Evolutionary conservation across 1,140 invertebrate genomes (phyloP).

Genomic region (Asbolus verrucosus): DNA sequence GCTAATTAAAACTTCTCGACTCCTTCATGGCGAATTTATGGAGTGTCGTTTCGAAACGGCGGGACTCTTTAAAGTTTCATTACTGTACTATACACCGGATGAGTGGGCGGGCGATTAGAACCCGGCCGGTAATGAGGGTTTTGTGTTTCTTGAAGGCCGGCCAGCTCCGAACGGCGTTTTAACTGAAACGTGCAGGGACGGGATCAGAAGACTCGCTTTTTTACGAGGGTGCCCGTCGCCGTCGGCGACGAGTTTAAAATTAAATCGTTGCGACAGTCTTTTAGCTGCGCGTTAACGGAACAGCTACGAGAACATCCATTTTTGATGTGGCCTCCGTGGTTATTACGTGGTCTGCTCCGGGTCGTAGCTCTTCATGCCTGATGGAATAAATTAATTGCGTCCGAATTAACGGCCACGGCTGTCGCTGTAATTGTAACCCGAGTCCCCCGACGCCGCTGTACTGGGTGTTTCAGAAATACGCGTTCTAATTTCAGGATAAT

Average conservation of each 20-base stretch:
- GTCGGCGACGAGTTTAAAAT: constrained; percentile 11
- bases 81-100: constrained; percentile 32
- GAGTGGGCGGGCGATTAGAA: constrained; percentile 24
- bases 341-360: too few relatives aligned
- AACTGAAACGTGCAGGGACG: background rate
- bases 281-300: too few relatives aligned
- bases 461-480: too few relatives aligned
- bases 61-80: constrained; percentile 28
- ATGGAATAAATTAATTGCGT: too few relatives aligned
- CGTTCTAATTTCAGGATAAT: too few relatives aligned
- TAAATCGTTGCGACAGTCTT: constrained; percentile 6
- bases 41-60: constrained; percentile 19
- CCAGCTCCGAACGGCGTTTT: background rate
- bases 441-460: too few relatives aligned
- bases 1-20: constrained; percentile 25
- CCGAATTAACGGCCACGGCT: too few relatives aligned
- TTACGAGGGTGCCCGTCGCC: background rate
- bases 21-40: constrained; percentile 22
- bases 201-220: background rate
- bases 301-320: too few relatives aligned
- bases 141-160: background rate
- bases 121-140: constrained; percentile 20
- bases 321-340: too few relatives aligned
- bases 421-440: too few relatives aligned
- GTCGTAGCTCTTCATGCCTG: too few relatives aligned